These are phyloP conservation scores for Perizoma affinitatum DNA, from an alignment of 2,888 invertebrate genomes.

Conservation along the genomic window DNA sequence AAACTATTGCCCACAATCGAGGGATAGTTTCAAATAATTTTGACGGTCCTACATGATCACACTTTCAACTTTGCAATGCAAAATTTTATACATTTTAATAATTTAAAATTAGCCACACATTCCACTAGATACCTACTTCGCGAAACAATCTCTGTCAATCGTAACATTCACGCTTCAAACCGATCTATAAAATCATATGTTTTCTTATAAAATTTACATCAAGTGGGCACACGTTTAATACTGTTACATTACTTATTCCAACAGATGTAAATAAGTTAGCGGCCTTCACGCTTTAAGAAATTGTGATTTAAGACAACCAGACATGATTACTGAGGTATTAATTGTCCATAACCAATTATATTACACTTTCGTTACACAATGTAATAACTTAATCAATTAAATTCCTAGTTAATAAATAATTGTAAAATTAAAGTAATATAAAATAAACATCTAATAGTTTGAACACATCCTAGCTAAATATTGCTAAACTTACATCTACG, in stretches of 20 bases:
- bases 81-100: conserved; percentile 22
- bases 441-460: conserved; percentile 70
- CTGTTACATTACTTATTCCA: conserved; percentile 32
- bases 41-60: conserved; percentile 22
- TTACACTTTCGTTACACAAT: conserved; percentile 45
- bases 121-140: conserved; percentile 21
- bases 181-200: conserved; percentile 21
- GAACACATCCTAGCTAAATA: conserved; percentile 83
- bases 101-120: conserved; percentile 28
- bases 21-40: conserved; percentile 22
- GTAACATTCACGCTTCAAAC: conserved; percentile 16
- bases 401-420: conserved; percentile 75
- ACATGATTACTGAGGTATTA: conserved; percentile 60
- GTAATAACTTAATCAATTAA: conserved; percentile 72
- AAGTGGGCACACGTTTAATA: conserved; percentile 35
- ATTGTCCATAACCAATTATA: conserved; percentile 54
- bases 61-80: conserved; percentile 16
- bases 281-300: conserved; percentile 35
- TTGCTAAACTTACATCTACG: conserved; percentile 71
- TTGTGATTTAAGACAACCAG: conserved; percentile 61
- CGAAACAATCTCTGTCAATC: conserved; percentile 22
- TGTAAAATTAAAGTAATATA: conserved; percentile 65
- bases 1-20: conserved; percentile 17
- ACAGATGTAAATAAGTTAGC: conserved; percentile 22
- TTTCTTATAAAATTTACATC: conserved; percentile 24